Conservation (phyloP, 2,888 invertebrate species). For the Leptopilina syphax region DNA sequence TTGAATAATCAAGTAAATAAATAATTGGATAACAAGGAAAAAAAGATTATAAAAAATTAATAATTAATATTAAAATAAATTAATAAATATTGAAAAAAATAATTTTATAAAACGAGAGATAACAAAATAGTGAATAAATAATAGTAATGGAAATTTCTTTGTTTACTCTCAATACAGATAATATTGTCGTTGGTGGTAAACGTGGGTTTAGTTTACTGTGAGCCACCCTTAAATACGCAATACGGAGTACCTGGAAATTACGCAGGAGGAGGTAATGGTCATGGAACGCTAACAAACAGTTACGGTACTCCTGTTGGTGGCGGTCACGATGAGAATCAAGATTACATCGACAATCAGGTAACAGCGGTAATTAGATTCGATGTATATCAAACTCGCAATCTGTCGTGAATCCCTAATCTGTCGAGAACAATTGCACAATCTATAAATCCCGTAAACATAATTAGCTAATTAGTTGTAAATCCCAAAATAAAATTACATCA, state of each 20-base stretch:
- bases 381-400: conserved; percentile 31
- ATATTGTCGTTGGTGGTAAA: conserved; percentile 63
- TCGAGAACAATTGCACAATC: conserved; percentile 31
- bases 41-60: too few species aligned
- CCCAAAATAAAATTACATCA: too few species aligned
- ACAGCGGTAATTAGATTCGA: conserved; percentile 38
- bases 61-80: too few species aligned
- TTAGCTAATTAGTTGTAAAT: not conserved
- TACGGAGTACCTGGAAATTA: conserved; percentile 73
- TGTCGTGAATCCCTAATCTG: conserved; percentile 32
- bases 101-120: too few species aligned
- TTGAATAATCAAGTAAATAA: too few species aligned
- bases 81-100: too few species aligned
- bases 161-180: conserved; percentile 52
- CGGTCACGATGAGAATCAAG: conserved; percentile 69
- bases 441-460: conserved; percentile 17
- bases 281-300: conserved; percentile 66
- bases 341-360: conserved; percentile 74
- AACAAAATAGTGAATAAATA: too few species aligned
- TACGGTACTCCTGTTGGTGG: conserved; percentile 67
- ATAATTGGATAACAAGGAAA: too few species aligned
- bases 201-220: conserved; percentile 61
- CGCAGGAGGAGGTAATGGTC: conserved; percentile 60
- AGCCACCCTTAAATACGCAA: conserved; percentile 71
- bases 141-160: too few species aligned